Evolutionary conservation across 2,888 invertebrate species (phyloP).

Genomic region (Pyrrhia umbra): DNA sequence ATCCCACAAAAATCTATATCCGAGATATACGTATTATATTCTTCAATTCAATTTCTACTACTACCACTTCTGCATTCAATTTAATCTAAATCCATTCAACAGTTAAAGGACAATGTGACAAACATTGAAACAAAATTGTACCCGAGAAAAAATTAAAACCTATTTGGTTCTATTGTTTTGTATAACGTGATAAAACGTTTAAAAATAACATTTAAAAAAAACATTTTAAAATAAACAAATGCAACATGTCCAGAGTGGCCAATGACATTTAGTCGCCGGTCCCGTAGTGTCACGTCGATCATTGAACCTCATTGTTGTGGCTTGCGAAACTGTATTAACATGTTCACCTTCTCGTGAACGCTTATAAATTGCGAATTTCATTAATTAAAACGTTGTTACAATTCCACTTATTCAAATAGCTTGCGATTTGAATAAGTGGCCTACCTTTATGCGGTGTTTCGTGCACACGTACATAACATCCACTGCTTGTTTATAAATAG

Average conservation of each 20-base stretch:
- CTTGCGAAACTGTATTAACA: slow-evolving; percentile 81
- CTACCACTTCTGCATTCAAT: too few species aligned
- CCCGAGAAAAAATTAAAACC: too few species aligned
- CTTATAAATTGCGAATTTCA: slow-evolving; percentile 65
- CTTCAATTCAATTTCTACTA: too few species aligned
- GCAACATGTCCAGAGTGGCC: slow-evolving; percentile 39
- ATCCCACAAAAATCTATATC: too few species aligned
- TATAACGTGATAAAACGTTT: neutral
- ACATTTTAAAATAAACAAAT: slow-evolving; percentile 14
- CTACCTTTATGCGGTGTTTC: slow-evolving; percentile 42
- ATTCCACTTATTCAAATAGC: slow-evolving; percentile 50
- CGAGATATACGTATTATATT: too few species aligned
- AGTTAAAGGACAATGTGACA: too few species aligned
- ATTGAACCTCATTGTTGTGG: slow-evolving; percentile 83
- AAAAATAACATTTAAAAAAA: neutral
- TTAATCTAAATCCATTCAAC: too few species aligned
- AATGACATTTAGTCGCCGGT: slow-evolving; percentile 59
- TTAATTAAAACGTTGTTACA: slow-evolving; percentile 53
- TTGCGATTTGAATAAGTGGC: slow-evolving; percentile 43
- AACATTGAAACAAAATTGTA: too few species aligned
- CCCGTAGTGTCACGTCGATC: slow-evolving; percentile 71
- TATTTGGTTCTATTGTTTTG: too few species aligned
- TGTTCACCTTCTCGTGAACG: slow-evolving; percentile 61
- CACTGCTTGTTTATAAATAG: slow-evolving; percentile 32
- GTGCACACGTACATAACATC: slow-evolving; percentile 34